phyloP scores from a whole-genome alignment of 2,113 vertebrate species.

The Poicephalus gulielmi region DNA sequence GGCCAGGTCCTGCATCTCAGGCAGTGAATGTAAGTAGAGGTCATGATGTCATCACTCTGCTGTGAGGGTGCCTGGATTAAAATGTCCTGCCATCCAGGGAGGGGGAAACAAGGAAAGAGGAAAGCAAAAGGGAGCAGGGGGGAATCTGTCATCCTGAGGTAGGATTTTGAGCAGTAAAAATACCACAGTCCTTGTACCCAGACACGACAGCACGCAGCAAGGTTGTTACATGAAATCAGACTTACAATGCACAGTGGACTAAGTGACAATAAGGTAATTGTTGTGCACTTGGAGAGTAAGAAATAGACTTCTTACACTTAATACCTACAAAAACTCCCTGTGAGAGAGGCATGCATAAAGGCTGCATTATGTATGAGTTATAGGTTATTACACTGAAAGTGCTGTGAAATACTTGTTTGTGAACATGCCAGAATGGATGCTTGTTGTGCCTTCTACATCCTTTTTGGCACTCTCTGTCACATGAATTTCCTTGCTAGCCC shows the following conservation, averaged over 20 bases:
- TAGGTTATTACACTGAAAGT: background rate
- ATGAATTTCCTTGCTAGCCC: background rate
- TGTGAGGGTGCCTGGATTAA: conserved; percentile 34
- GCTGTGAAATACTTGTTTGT: background rate
- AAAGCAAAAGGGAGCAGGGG: background rate
- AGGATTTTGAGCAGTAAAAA: conserved; percentile 32
- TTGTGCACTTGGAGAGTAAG: background rate
- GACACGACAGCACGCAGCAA: conserved; percentile 44
- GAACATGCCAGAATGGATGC: background rate
- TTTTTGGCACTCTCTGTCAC: background rate
- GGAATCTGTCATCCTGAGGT: conserved; percentile 20
- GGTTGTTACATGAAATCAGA: conserved; percentile 26
- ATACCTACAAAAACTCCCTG: background rate
- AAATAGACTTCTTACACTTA: conserved; percentile 5
- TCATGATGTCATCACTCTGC: conserved; percentile 51
- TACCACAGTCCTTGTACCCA: background rate
- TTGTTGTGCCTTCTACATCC: accelerated
- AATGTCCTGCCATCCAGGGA: background rate
- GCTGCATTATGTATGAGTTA: conserved; percentile 41
- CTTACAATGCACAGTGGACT: background rate
- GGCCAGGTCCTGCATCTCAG: background rate
- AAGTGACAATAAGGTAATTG: conserved; percentile 23
- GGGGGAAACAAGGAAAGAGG: background rate
- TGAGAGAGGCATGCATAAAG: conserved; percentile 54
- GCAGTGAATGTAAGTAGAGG: background rate